A percentile compares a stretch with the other conserved stretches of the same genome.
phyloP scores from a whole-genome alignment of 2,797 vertebrate genomes.

The Myotis planiceps region DNA sequence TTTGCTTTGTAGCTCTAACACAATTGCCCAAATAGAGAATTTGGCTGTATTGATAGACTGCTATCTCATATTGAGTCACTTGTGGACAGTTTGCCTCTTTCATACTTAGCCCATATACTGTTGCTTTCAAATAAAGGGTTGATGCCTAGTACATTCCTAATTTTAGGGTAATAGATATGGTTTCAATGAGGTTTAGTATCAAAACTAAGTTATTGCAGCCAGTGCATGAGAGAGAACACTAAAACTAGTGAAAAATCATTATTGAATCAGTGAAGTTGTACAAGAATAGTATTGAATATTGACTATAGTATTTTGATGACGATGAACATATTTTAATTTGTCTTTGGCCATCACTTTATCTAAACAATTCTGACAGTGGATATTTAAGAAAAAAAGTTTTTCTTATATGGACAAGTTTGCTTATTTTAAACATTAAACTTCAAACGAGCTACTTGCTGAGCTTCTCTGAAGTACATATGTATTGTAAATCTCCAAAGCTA shows the following conservation, averaged over 20 bases:
- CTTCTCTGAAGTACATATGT: background rate
- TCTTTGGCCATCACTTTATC: background rate
- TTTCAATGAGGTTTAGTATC: background rate
- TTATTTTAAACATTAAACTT: conserved; percentile 9
- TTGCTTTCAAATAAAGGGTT: background rate
- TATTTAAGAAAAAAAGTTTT: background rate
- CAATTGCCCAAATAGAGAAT: background rate
- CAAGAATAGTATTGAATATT: background rate
- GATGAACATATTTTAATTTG: background rate
- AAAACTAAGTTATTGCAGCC: background rate
- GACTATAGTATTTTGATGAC: background rate
- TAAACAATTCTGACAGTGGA: background rate
- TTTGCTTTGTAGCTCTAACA: background rate
- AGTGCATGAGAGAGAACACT: background rate
- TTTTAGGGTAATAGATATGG: background rate
- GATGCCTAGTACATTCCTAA: background rate
- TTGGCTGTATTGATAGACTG: background rate
- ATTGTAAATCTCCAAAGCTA: background rate
- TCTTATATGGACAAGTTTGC: background rate
- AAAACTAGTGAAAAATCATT: background rate
- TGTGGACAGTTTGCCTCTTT: background rate
- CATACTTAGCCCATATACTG: background rate
- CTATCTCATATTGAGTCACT: background rate
- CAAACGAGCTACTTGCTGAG: background rate
- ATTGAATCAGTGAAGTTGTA: background rate